Evolutionary conservation across 2,888 invertebrate genomes (phyloP).

Genomic region (Stomorhina lunata): DNA sequence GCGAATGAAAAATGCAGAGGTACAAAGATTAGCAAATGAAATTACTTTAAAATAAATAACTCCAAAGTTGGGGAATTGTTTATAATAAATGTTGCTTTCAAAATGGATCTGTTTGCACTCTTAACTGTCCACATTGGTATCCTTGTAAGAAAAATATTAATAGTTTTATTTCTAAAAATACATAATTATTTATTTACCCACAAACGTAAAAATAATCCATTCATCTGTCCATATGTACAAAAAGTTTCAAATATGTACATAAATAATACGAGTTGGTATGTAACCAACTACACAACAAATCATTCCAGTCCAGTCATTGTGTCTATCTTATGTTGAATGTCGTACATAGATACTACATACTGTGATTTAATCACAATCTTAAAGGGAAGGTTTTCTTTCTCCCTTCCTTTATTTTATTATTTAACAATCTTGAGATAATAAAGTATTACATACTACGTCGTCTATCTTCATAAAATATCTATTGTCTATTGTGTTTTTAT

Average conservation of each 20-base stretch:
- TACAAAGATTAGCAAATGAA: too few species aligned
- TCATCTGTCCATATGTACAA: not conserved
- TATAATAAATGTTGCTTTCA: too few species aligned
- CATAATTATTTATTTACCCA: constrained; percentile 48
- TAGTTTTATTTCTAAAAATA: constrained; percentile 12
- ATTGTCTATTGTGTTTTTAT: constrained; percentile 2
- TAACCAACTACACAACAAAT: not conserved
- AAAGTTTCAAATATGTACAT: too few species aligned
- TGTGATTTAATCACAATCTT: constrained; percentile 43
- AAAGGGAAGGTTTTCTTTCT: constrained; percentile 21
- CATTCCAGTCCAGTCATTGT: constrained; percentile 20
- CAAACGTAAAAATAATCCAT: constrained; percentile 9
- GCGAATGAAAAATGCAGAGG: too few species aligned
- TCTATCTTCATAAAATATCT: constrained; percentile 17
- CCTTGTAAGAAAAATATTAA: not conserved
- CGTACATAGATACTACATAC: too few species aligned
- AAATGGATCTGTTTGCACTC: too few species aligned
- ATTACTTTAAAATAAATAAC: too few species aligned
- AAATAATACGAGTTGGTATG: too few species aligned
- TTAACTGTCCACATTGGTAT: too few species aligned
- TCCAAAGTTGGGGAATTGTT: too few species aligned
- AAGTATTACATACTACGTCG: constrained; percentile 39
- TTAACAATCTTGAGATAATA: constrained; percentile 34
- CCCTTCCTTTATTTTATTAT: not conserved
- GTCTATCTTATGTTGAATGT: constrained; percentile 23